Percentiles rank a stretch among this genome's conserved stretches.
phyloP scores from a whole-genome alignment of 2,113 vertebrate species.

The Perca flavescens region DNA sequence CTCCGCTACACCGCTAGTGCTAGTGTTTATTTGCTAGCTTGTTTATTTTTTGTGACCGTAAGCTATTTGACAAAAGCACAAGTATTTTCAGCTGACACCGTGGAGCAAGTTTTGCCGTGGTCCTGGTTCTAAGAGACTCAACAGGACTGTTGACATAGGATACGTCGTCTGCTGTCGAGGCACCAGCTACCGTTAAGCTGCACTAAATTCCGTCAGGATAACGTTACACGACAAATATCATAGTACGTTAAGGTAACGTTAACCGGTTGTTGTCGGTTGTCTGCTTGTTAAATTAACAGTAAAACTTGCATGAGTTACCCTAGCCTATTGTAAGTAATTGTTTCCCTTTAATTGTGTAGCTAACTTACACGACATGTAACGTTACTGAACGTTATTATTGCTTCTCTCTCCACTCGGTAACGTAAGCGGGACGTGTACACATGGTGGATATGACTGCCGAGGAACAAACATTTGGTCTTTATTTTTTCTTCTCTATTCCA shows the following conservation, averaged over 20 bases:
- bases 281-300: neutral
- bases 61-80: neutral
- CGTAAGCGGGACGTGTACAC: neutral
- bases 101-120: no score
- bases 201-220: no score
- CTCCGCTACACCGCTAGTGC: fast-evolving
- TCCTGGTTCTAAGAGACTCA: neutral
- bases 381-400: no score
- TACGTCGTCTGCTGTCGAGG: neutral
- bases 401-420: neutral
- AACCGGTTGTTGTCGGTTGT: fast-evolving
- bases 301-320: neutral
- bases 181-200: neutral
- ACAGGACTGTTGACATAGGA: constrained; percentile 5
- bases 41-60: neutral
- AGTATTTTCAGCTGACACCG: neutral
- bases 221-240: neutral
- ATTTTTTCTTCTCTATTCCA: neutral
- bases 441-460: neutral
- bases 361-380: no score
- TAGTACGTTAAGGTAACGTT: neutral
- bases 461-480: neutral
- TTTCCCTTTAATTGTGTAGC: no score
- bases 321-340: neutral
- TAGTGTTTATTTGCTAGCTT: neutral